These are phyloP conservation scores for Spea hammondii DNA, from an alignment of 2,797 vertebrate species.

Conservation along the genomic window DNA sequence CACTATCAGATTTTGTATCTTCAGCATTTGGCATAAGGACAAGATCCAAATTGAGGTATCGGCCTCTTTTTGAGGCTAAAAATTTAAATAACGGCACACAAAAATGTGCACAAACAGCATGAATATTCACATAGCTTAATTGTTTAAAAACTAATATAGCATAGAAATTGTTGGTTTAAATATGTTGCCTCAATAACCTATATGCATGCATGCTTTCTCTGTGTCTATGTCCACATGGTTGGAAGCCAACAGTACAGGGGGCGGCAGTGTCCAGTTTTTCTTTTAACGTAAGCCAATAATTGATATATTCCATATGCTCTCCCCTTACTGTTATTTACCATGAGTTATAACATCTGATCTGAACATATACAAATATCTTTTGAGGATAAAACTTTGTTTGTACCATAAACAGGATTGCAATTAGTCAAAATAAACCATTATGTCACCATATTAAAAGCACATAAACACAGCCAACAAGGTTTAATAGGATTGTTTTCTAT, in stretches of 20 bases:
- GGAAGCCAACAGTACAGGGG: too few species aligned
- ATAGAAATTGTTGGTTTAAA: too few species aligned
- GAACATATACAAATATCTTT: neutral
- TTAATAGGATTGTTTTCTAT: neutral
- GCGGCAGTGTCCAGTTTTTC: too few species aligned
- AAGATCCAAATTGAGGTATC: neutral
- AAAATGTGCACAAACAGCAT: too few species aligned
- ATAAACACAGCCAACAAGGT: neutral
- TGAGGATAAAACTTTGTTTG: neutral
- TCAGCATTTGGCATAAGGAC: neutral
- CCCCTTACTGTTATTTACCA: too few species aligned
- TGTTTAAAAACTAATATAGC: too few species aligned
- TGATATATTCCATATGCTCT: too few species aligned
- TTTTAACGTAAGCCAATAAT: too few species aligned
- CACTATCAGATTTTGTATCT: constrained; percentile 16
- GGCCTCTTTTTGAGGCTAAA: neutral
- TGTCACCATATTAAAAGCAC: neutral
- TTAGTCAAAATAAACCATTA: neutral
- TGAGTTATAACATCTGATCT: neutral
- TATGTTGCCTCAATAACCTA: too few species aligned
- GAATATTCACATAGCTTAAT: too few species aligned
- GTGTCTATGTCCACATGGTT: too few species aligned
- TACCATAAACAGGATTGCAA: neutral
- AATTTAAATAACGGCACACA: neutral
- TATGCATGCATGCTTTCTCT: too few species aligned